phyloP scores from a whole-genome alignment of 2,113 vertebrate species.

The Nibea coibor region DNA sequence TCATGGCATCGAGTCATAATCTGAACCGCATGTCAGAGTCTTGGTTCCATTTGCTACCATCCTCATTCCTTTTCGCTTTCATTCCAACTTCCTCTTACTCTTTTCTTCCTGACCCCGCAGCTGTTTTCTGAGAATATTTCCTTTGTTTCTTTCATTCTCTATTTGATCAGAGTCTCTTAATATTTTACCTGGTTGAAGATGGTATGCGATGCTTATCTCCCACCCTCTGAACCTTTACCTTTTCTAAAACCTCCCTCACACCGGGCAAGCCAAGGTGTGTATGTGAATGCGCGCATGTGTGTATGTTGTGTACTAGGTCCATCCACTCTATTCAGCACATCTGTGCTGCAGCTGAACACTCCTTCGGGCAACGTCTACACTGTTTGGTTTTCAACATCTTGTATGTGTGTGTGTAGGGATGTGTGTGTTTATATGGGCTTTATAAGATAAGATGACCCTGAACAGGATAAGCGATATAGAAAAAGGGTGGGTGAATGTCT shows the following conservation, averaged over 20 bases:
- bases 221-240: constrained; percentile 43
- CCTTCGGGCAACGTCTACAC: constrained; percentile 72
- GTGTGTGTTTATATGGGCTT: constrained; percentile 56
- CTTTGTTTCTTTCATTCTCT: constrained; percentile 43
- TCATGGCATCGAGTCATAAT: constrained; percentile 67
- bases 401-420: constrained; percentile 38
- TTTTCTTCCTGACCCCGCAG: constrained; percentile 62
- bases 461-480: constrained; percentile 55
- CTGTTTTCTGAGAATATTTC: constrained; percentile 58
- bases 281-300: constrained; percentile 51
- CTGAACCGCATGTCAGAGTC: constrained; percentile 68
- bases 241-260: constrained; percentile 30
- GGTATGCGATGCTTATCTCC: constrained; percentile 43
- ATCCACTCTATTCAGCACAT: constrained; percentile 73
- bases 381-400: constrained; percentile 75
- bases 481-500: constrained; percentile 41
- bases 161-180: constrained; percentile 47
- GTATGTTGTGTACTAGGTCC: constrained; percentile 52
- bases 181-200: constrained; percentile 44
- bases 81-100: constrained; percentile 68
- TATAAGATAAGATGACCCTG: constrained; percentile 58
- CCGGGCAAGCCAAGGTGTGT: constrained; percentile 24
- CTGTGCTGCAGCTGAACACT: constrained; percentile 80
- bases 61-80: constrained; percentile 64
- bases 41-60: constrained; percentile 60